Evolutionary conservation across 2,113 vertebrate species (phyloP).

Genomic region (Dromaius novaehollandiae): DNA sequence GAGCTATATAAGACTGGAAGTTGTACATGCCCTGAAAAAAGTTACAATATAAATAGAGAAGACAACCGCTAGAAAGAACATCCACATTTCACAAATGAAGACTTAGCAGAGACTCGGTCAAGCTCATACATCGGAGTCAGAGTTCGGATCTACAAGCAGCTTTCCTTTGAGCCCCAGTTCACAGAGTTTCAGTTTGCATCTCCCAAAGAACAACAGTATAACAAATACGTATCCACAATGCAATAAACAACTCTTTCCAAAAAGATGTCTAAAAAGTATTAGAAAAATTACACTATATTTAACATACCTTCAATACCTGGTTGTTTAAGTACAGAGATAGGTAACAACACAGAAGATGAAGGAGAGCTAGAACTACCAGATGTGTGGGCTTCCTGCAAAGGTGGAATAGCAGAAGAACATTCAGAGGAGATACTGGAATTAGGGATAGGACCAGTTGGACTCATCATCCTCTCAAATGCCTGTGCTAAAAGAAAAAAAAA

Average conservation of each 20-base stretch:
- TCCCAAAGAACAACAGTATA: neutral
- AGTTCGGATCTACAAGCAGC: neutral
- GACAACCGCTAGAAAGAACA: neutral
- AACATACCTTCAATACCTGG: constrained; percentile 84
- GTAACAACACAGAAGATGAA: constrained; percentile 85
- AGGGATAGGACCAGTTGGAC: constrained; percentile 85
- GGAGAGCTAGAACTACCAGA: constrained; percentile 78
- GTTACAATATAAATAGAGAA: neutral
- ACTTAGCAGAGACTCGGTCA: neutral
- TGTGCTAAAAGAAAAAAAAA: constrained; percentile 80
- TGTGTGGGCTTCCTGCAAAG: constrained; percentile 82
- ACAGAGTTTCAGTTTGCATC: neutral
- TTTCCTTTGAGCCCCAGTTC: neutral
- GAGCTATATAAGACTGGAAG: neutral
- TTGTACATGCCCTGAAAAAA: neutral
- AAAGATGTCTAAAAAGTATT: neutral
- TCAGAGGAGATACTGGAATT: constrained; percentile 84
- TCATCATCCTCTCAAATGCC: constrained; percentile 97
- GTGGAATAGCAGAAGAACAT: constrained; percentile 79
- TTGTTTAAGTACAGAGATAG: constrained; percentile 88
- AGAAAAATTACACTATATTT: neutral
- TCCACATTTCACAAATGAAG: neutral
- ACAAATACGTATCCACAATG: neutral
- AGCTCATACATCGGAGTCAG: neutral
- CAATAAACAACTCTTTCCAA: neutral